phyloP scores from a whole-genome alignment of 2,113 vertebrate genomes.

The Heliornis fulica region DNA sequence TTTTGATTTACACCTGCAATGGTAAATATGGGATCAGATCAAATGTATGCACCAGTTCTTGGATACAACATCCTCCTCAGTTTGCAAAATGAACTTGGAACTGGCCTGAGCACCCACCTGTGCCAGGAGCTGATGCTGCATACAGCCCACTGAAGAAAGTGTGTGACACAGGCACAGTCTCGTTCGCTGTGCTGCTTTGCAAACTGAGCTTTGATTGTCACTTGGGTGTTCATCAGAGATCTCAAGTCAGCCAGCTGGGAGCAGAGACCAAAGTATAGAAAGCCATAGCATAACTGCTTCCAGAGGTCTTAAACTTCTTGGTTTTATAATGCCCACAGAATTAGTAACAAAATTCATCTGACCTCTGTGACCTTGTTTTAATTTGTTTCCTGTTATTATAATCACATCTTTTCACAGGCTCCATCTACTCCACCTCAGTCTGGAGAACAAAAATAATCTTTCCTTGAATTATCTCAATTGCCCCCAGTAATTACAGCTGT shows the following conservation, averaged over 20 bases:
- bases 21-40: neutral
- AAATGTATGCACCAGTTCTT: neutral
- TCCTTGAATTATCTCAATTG: neutral
- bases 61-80: neutral
- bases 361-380: neutral
- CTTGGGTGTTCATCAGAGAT: neutral
- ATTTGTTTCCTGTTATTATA: neutral
- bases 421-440: neutral
- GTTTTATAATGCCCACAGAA: neutral
- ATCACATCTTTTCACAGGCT: neutral
- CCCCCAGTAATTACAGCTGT: neutral
- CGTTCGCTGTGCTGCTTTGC: neutral
- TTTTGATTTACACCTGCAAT: neutral
- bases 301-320: neutral
- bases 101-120: neutral
- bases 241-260: neutral
- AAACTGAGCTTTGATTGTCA: neutral
- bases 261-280: neutral
- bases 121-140: neutral
- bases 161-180: neutral
- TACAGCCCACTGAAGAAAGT: neutral
- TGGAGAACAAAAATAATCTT: neutral
- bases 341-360: neutral
- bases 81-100: neutral
- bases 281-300: neutral